These are phyloP conservation scores for Haliclona indistincta DNA, from an alignment of 37 sponge, comb jelly and placozoan genomes.

Conservation along the genomic window DNA sequence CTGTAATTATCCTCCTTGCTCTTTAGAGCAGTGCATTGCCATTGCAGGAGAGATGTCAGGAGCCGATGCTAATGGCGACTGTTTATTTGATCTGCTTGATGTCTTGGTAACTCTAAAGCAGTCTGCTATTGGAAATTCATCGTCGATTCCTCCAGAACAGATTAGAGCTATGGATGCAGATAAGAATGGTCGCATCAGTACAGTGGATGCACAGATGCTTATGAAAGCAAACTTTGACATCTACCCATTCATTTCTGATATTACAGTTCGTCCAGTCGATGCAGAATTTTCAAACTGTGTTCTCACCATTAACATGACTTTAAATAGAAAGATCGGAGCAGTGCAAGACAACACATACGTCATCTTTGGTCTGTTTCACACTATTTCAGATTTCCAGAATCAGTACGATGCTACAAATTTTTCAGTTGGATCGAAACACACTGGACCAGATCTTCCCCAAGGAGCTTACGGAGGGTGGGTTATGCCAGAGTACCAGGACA, in stretches of 20 bases:
- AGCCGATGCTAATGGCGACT: constrained; percentile 71
- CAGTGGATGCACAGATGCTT: constrained; percentile 45
- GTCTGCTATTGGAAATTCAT: not conserved
- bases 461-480: constrained; percentile 72
- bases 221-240: constrained; percentile 32
- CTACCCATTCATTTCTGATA: constrained; percentile 42
- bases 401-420: constrained; percentile 48
- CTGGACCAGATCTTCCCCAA: not conserved
- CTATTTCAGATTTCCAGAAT: constrained; percentile 24
- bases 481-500: constrained; percentile 33
- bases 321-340: constrained; percentile 10
- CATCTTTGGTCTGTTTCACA: constrained; percentile 58
- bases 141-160: constrained; percentile 23
- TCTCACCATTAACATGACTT: constrained; percentile 56
- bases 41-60: too few relatives aligned
- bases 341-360: constrained; percentile 11
- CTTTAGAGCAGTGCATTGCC: constrained; percentile 7
- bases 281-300: constrained; percentile 59
- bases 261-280: constrained; percentile 37
- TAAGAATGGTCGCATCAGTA: constrained; percentile 45
- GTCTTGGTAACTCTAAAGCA: constrained; percentile 10
- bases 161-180: constrained; percentile 68
- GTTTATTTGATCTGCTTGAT: constrained; percentile 63
- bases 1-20: constrained; percentile 40
- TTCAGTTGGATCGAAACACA: constrained; percentile 23